Conservation (phyloP, 2,797 vertebrate genomes). For the Tauraco hartlaubi region DNA sequence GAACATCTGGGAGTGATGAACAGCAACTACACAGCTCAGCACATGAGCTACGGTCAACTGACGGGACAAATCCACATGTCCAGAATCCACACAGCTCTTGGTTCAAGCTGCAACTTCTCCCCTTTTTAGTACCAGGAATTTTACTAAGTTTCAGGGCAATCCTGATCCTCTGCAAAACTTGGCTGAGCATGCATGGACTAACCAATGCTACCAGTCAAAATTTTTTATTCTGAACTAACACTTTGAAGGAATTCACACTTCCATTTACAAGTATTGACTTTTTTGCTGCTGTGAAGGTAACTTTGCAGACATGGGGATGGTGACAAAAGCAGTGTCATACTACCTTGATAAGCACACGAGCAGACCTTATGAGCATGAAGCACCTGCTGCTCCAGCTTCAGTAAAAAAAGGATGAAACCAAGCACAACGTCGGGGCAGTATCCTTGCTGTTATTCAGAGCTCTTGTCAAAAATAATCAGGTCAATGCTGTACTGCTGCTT, state of each 20-base stretch:
- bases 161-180: neutral
- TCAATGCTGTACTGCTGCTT: neutral
- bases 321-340: neutral
- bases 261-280: neutral
- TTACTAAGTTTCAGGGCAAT: neutral
- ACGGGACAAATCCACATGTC: neutral
- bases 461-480: slow-evolving; percentile 43
- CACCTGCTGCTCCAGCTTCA: neutral
- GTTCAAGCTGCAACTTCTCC: neutral
- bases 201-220: rapidly evolving
- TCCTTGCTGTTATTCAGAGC: neutral
- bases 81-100: rapidly evolving
- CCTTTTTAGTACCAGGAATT: neutral
- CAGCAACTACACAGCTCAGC: neutral
- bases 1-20: neutral
- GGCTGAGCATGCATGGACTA: neutral
- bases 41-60: neutral
- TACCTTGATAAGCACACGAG: neutral
- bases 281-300: neutral
- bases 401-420: neutral
- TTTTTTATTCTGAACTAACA: neutral
- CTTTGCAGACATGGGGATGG: neutral
- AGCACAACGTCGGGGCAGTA: neutral
- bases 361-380: neutral
- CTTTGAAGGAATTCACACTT: neutral